Evolutionary conservation across 2,797 vertebrate species (phyloP).

Genomic region (Cyprinella venusta): DNA sequence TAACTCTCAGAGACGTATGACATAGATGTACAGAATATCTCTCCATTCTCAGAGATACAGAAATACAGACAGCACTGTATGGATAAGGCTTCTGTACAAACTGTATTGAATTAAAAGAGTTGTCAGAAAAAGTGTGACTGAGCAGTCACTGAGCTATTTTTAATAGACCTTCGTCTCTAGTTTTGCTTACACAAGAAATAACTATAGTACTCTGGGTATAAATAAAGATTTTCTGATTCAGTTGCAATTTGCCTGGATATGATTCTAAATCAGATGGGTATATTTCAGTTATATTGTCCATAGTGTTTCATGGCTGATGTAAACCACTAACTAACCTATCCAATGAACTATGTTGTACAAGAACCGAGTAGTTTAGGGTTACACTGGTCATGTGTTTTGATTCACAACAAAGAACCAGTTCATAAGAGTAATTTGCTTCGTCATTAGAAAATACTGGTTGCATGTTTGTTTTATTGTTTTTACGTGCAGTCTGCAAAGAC

Average conservation of each 20-base stretch:
- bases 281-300: neutral
- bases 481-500: neutral
- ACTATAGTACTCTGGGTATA: neutral
- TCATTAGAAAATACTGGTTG: neutral
- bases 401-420: neutral
- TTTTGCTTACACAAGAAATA: slow-evolving; percentile 3
- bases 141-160: neutral
- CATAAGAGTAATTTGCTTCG: neutral
- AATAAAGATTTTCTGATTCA: neutral
- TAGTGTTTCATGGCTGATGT: neutral
- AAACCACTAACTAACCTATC: neutral
- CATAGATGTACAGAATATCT: neutral
- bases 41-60: neutral
- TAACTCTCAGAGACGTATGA: neutral
- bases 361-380: neutral
- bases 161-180: neutral
- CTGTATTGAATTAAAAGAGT: neutral
- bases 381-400: neutral
- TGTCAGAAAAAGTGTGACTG: neutral
- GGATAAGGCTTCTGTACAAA: neutral
- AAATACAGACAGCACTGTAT: neutral
- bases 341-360: neutral
- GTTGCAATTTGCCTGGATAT: neutral
- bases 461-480: neutral
- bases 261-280: neutral